Evolutionary conservation across 2,888 invertebrate species (phyloP), one percentile per base, ranked within the genome.

Genomic region (Nomada hirtipes): DNA sequence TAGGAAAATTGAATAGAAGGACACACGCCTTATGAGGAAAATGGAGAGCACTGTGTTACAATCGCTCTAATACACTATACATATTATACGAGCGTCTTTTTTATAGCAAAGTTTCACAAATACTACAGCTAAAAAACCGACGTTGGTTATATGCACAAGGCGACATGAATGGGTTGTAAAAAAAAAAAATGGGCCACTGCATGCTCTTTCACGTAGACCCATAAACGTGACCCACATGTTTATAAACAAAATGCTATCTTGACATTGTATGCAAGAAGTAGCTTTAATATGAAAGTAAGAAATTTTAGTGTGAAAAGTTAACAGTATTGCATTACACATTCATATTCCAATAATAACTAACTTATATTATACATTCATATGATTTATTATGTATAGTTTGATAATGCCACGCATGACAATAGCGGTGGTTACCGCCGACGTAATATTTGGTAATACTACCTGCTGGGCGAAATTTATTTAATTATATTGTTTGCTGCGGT

Each of bases 101-200:
- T 69, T 47, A 29, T 7, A 20, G 23, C 10, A 65, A 65, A 26
- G 50, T 59, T 73, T 26, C 73, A 42, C 73, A 59, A 73, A 52
- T 65, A 73, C 20, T 20, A 42, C 64, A 7, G 7, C 59, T 61
- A 53, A 61, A 65, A 67, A 64, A 65, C 65, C 52, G 44, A 77
- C 65, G 65, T 65, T 77, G 59, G 4, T 36, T 77, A 65, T 77
- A 77, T 44, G 59, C 52, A 23, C 20, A 72, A 44, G 29, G 26
- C 18, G 52, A 60, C 64, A 29, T 59, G 72, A 76, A 76, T 76
- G 52, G 72, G 59, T 65, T 60, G 72, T 77, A 72, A 73, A 65
- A 64, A 20, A 64, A 20, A 64, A 70, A 70, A 36, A 20, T 60
- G 47, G 70, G 59, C n/a, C 59, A 60, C 29, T 36, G 20, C 59